Evolutionary conservation across 2,888 invertebrate genomes (phyloP).

Genomic region (Lymantria dispar): DNA sequence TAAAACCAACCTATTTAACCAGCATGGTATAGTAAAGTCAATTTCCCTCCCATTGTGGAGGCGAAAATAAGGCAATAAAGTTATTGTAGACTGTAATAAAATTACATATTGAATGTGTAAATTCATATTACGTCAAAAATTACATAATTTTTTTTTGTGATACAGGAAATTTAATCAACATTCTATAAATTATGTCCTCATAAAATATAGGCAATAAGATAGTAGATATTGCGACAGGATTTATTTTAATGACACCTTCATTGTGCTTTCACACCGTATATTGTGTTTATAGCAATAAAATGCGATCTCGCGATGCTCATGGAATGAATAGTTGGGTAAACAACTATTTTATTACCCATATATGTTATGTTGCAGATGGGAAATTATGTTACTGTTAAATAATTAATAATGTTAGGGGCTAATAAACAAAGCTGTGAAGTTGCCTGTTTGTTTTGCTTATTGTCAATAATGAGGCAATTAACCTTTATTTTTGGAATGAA

Average conservation of each 20-base stretch:
- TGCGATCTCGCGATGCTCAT: neutral
- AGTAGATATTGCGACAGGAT: slow-evolving; percentile 8
- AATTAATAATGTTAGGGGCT: neutral
- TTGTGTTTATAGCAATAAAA: slow-evolving; percentile 10
- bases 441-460: too few species aligned
- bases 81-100: too few species aligned
- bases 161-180: neutral
- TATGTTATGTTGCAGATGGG: neutral
- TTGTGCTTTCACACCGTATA: slow-evolving; percentile 1
- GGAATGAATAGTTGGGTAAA: neutral
- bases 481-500: too few species aligned
- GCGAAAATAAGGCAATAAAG: too few species aligned
- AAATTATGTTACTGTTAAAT: neutral
- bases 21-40: too few species aligned
- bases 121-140: too few species aligned
- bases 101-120: too few species aligned
- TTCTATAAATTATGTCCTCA: slow-evolving; percentile 1
- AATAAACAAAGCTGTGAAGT: too few species aligned
- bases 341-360: neutral
- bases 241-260: slow-evolving; percentile 4
- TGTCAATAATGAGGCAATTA: too few species aligned
- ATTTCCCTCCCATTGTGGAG: too few species aligned
- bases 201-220: slow-evolving; percentile 1
- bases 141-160: too few species aligned
- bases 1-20: too few species aligned